Evolutionary conservation across 2,888 invertebrate genomes (phyloP).

Genomic region (Rotaria magnacalcarata): DNA sequence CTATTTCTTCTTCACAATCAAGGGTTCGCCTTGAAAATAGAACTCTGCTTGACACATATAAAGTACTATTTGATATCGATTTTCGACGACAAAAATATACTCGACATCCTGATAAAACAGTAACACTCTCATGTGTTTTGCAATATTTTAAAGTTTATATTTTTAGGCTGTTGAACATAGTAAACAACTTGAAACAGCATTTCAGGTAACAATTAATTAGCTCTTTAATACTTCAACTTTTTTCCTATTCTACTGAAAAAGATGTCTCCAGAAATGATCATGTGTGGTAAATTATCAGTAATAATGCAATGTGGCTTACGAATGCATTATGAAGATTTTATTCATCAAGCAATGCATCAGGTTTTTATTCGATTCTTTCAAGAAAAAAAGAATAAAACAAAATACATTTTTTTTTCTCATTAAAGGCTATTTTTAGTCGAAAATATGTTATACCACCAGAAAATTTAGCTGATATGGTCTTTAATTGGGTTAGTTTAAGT

Average conservation of each 20-base stretch:
- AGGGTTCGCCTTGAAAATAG: not conserved
- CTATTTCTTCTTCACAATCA: too few relatives aligned
- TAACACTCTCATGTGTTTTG: not conserved
- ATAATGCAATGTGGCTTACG: not conserved
- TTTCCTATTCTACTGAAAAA: not conserved
- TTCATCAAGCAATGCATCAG: not conserved
- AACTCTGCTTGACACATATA: not conserved
- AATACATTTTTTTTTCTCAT: not conserved
- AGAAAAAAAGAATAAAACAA: not conserved
- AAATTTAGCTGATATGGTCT: constrained; percentile 28
- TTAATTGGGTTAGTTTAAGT: not conserved
- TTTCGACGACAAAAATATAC: not conserved
- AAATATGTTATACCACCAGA: not conserved
- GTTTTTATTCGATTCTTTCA: not conserved
- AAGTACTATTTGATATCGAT: not conserved
- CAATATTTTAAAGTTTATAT: not conserved
- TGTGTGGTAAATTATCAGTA: not conserved
- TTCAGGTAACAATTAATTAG: not conserved
- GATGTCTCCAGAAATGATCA: not conserved
- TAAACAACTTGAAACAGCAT: not conserved
- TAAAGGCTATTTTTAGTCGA: not conserved
- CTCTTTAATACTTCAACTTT: not conserved
- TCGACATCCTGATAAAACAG: not conserved
- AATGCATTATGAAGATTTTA: constrained; percentile 24
- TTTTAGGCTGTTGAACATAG: not conserved